Evolutionary conservation across 2,113 vertebrate genomes (phyloP).

Genomic region (Micronisus gabar): DNA sequence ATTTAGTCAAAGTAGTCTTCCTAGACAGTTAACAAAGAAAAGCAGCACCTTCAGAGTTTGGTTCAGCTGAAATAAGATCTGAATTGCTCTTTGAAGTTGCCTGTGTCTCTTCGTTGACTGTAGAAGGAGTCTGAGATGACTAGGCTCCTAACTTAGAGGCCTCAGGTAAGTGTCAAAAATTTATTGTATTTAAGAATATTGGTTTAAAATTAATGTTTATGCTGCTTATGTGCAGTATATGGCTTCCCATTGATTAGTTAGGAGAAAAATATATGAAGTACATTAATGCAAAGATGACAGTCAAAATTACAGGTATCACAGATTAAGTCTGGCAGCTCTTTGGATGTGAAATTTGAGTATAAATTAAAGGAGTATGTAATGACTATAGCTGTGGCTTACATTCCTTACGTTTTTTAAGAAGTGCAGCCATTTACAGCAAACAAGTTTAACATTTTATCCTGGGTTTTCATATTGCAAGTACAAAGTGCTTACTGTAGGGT

Average conservation of each 20-base stretch:
- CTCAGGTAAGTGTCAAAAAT: slow-evolving; percentile 22
- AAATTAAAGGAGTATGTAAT: not conserved
- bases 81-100: slow-evolving; percentile 5
- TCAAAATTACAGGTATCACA: not conserved
- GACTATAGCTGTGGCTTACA: not conserved
- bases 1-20: not conserved
- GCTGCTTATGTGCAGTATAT: not conserved
- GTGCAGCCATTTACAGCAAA: not conserved
- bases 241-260: not conserved
- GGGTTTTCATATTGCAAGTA: not conserved
- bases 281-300: not conserved
- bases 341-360: not conserved
- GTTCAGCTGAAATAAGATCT: slow-evolving; percentile 16
- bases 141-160: not conserved
- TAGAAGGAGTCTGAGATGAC: not conserved
- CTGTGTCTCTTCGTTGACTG: not conserved
- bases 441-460: not conserved
- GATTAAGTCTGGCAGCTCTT: not conserved
- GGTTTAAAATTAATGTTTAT: not conserved
- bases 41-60: not conserved
- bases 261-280: not conserved
- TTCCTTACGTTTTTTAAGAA: not conserved
- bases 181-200: not conserved
- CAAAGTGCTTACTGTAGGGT: not conserved
- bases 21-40: not conserved